Evolutionary conservation across 2,888 invertebrate species (phyloP), one percentile per base, ranked within the genome.

Genomic region (Colostygia pectinataria): DNA sequence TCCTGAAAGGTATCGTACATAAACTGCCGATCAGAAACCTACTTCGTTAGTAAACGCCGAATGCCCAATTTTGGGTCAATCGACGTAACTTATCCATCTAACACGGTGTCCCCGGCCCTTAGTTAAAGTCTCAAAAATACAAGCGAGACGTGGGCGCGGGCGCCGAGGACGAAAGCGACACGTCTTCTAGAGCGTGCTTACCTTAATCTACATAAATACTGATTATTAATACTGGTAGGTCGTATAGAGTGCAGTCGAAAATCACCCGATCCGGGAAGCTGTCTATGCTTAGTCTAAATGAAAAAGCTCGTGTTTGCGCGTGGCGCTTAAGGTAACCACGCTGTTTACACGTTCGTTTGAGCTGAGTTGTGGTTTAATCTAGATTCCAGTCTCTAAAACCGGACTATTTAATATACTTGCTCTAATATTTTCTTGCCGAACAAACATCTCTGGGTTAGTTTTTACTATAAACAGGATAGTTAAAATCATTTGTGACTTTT

Each of bases 101-200:
- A 53, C 47, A 42, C 48, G 46, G 32, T 51, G 45, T 47, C 53
- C 20, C 45, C 42, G 48, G 53, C 49, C 20, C 20, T 20, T 5
- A 55, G 60, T 59, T n/a, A n/a, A n/a, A n/a, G 60, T 66, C 65
- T 71, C 68, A 66, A 74, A 73, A 68, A 66, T 63, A 74, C 68
- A 71, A 45, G 47, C 18, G 43, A 46, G 38, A 28, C 33, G 27
- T 31, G n/a, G n/a, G n/a, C n/a, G 36, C 32, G 9, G 40, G 32
- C 42, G 51, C 34, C 28, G 29, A 24, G 34, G 33, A 55, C 53
- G 68, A 44, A 78, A 79, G 77, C 73, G 48, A 68, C 63, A 66
- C 71, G 67, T 70, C 57, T 55, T 62, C 70, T 64, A 72, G 55
- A 60, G 68, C 68, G 68, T 65, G 64, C 57, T 47, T 59, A 57